Evolutionary conservation across 2,888 invertebrate genomes (phyloP).

Genomic region (Drosophila anomelani): DNA sequence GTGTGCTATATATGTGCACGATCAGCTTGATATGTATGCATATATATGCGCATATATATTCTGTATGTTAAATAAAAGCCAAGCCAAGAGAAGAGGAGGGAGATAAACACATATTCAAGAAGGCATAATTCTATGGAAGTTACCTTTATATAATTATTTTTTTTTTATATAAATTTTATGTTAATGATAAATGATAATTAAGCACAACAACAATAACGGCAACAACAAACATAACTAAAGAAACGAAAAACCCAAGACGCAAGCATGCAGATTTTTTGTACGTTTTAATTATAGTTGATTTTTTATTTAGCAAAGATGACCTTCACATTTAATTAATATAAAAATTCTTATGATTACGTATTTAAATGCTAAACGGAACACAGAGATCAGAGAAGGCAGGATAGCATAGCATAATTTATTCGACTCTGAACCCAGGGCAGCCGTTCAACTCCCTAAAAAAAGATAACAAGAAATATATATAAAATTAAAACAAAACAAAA

Average conservation of each 20-base stretch:
- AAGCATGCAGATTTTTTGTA: conserved; percentile 40
- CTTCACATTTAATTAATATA: conserved; percentile 37
- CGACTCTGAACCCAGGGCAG: conserved; percentile 17
- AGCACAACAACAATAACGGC: not conserved
- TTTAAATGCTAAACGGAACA: conserved; percentile 19
- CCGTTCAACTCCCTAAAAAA: conserved; percentile 6
- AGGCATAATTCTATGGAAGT: conserved; percentile 13
- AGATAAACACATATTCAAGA: conserved; percentile 3
- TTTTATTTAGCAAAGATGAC: conserved; percentile 70
- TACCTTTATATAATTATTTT: not conserved
- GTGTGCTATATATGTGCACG: conserved; percentile 19
- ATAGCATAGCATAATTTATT: conserved; percentile 77
- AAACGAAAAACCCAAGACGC: conserved; percentile 13
- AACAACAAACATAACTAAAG: not conserved
- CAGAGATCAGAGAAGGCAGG: conserved; percentile 28
- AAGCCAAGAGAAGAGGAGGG: conserved; percentile 10
- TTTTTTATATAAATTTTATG: conserved; percentile 21
- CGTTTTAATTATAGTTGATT: conserved; percentile 72
- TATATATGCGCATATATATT: conserved; percentile 4
- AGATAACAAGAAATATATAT: not conserved
- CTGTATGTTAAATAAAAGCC: conserved; percentile 5
- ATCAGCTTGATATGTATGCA: not conserved
- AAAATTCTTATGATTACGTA: conserved; percentile 22
- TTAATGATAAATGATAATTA: conserved; percentile 17
- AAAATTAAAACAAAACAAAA: not conserved